Evolutionary conservation across 2,113 vertebrate species (phyloP).

Genomic region (Vanacampus margaritifer): DNA sequence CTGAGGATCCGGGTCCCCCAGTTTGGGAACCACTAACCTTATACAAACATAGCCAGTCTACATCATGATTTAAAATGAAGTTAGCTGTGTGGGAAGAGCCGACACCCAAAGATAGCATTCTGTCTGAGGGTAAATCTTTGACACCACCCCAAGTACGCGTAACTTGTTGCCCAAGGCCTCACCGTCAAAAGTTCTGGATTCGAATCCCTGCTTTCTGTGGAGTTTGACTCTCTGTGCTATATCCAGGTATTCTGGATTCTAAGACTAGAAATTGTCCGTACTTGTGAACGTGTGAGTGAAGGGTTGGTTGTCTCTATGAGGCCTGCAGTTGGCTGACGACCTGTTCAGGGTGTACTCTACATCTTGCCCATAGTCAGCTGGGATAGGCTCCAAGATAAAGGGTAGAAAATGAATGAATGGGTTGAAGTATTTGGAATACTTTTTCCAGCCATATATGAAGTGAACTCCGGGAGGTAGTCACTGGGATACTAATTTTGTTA

Average conservation of each 20-base stretch:
- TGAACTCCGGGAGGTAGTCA: not conserved
- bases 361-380: not conserved
- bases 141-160: not conserved
- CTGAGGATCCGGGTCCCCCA: too few relatives aligned
- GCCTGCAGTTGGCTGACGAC: not conserved
- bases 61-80: not conserved
- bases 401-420: not conserved
- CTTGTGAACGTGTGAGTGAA: not conserved
- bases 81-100: not conserved
- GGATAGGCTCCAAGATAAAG: not conserved
- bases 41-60: too few relatives aligned
- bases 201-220: not conserved
- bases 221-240: not conserved
- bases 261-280: not conserved
- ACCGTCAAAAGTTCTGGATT: not conserved
- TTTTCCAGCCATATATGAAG: not conserved
- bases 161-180: not conserved
- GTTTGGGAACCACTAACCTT: too few relatives aligned
- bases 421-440: not conserved
- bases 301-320: not conserved
- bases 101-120: not conserved
- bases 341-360: not conserved
- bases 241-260: not conserved
- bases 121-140: constrained; percentile 1
- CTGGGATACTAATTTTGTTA: not conserved